Conservation (phyloP, 2,797 vertebrate species). For the Poliocrania exsul region DNA sequence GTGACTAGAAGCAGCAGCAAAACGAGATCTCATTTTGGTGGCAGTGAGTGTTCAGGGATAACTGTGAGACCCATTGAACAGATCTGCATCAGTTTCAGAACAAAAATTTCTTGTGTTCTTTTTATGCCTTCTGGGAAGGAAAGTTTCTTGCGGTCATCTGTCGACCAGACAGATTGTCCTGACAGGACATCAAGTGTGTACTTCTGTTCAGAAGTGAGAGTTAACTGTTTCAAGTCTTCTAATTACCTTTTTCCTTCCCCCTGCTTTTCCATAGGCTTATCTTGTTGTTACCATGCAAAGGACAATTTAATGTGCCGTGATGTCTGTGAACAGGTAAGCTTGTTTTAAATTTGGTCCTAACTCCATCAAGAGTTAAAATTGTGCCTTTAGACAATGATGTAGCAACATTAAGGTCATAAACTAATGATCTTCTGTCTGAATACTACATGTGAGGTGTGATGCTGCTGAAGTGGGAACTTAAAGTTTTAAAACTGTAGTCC, state of each 20-base stretch:
- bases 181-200: too few species aligned
- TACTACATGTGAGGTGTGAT: not conserved
- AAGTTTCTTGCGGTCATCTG: fast-evolving
- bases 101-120: not conserved
- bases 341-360: not conserved
- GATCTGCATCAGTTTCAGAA: not conserved
- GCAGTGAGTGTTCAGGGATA: not conserved
- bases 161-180: not conserved
- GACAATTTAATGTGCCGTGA: constrained; percentile 90
- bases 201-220: not conserved
- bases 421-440: not conserved
- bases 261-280: constrained; percentile 70
- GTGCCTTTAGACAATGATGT: not conserved
- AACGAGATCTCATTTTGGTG: not conserved
- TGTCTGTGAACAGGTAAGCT: constrained; percentile 93
- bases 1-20: not conserved
- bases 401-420: not conserved
- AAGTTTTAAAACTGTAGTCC: not conserved
- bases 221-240: not conserved
- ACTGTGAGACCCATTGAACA: not conserved
- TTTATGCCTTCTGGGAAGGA: not conserved
- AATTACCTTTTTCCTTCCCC: not conserved
- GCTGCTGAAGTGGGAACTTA: not conserved
- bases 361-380: not conserved
- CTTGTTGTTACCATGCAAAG: constrained; percentile 92